phyloP scores from a whole-genome alignment of 2,797 vertebrate species.

The Notolabrus celidotus region DNA sequence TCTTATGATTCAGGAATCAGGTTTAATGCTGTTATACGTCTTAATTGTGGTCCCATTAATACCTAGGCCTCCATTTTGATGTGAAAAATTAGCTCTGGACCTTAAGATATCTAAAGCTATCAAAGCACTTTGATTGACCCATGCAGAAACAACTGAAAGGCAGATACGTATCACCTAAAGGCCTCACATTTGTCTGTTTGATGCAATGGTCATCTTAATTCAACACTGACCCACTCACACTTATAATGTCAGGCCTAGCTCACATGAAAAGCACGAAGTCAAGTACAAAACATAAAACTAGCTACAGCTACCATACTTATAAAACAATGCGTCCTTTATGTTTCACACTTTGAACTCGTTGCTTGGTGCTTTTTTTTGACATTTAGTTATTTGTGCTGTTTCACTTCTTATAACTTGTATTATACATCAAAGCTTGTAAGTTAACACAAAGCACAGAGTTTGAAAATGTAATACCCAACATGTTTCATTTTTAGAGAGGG shows the following conservation, averaged over 20 bases:
- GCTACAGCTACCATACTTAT: constrained; percentile 59
- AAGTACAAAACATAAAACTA: constrained; percentile 53
- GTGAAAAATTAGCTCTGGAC: constrained; percentile 29
- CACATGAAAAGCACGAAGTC: constrained; percentile 59
- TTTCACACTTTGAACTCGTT: constrained; percentile 34
- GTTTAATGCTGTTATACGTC: neutral
- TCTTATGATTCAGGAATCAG: neutral
- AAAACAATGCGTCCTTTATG: constrained; percentile 59
- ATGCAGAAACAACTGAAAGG: constrained; percentile 69
- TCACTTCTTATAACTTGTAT: constrained; percentile 45
- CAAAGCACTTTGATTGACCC: constrained; percentile 42
- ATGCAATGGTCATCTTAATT: constrained; percentile 19
- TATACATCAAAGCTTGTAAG: constrained; percentile 58
- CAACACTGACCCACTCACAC: constrained; percentile 33
- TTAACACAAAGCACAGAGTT: constrained; percentile 44
- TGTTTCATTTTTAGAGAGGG: constrained; percentile 49
- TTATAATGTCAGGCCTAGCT: constrained; percentile 30
- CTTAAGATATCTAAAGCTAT: constrained; percentile 42
- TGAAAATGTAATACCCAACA: constrained; percentile 40
- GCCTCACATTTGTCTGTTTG: constrained; percentile 34
- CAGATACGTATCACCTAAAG: constrained; percentile 42
- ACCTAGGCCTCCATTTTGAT: neutral
- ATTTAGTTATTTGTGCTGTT: constrained; percentile 66
- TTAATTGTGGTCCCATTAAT: constrained; percentile 19
- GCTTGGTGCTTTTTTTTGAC: constrained; percentile 59